Evolutionary conservation across 2,888 invertebrate species (phyloP).

Genomic region (Nymphalis c-album): DNA sequence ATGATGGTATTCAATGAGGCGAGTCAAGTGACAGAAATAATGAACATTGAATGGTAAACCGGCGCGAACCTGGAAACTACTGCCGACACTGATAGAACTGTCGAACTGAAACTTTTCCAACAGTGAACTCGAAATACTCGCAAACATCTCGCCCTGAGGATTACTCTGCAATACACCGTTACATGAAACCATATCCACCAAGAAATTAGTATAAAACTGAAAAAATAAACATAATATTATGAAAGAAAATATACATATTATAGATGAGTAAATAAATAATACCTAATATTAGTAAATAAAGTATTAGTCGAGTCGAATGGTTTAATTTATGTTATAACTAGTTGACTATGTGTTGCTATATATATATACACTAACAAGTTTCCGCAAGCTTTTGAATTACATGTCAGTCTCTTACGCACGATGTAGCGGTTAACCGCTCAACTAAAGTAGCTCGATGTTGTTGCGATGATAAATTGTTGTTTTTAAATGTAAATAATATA

Average conservation of each 20-base stretch:
- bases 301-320: background rate
- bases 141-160: conserved; percentile 90
- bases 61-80: conserved; percentile 86
- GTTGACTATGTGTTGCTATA: background rate
- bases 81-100: conserved; percentile 87
- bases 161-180: conserved; percentile 84
- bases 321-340: background rate
- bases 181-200: conserved; percentile 45
- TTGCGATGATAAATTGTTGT: background rate
- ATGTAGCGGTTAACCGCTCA: conserved; percentile 30
- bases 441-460: conserved; percentile 18
- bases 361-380: conserved; percentile 7
- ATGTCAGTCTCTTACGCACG: conserved; percentile 32
- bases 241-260: conserved; percentile 44
- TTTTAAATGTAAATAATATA: background rate
- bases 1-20: conserved; percentile 38
- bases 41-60: conserved; percentile 64
- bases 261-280: conserved; percentile 20
- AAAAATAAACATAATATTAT: conserved; percentile 52
- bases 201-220: conserved; percentile 52
- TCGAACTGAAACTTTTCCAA: conserved; percentile 90
- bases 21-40: conserved; percentile 48
- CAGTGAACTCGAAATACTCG: conserved; percentile 90
- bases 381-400: conserved; percentile 28
- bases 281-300: background rate